Evolutionary conservation across 2,113 vertebrate genomes (phyloP).

Genomic region (Trochalopteron elliotii): DNA sequence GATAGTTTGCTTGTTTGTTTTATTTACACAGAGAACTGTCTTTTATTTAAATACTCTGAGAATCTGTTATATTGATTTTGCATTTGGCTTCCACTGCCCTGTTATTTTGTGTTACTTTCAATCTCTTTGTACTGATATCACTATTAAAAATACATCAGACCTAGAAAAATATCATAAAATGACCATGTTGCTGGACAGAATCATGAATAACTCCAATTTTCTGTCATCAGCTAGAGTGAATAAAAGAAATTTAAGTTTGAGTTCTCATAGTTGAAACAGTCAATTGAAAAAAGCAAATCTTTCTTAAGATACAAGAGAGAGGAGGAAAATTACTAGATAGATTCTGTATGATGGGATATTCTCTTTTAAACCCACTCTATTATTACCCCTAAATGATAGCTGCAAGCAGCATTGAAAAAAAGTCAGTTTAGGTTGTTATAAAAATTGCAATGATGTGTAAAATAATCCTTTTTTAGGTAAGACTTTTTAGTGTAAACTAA

Average conservation of each 20-base stretch:
- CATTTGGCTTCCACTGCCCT: background rate
- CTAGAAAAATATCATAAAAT: conserved; percentile 32
- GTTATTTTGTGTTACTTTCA: conserved; percentile 23
- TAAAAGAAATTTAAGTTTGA: conserved; percentile 21
- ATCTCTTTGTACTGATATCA: conserved; percentile 20
- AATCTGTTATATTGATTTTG: conserved; percentile 24
- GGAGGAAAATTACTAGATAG: conserved; percentile 49
- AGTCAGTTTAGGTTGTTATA: background rate
- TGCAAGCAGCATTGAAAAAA: conserved; percentile 32
- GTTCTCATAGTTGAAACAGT: conserved; percentile 36
- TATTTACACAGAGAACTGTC: background rate
- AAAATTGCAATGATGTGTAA: conserved; percentile 53
- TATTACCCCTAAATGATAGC: conserved; percentile 59
- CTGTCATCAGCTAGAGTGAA: background rate
- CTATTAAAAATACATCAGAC: conserved; percentile 49
- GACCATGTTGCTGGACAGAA: conserved; percentile 19
- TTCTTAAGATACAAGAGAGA: background rate
- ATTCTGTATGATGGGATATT: conserved; percentile 43
- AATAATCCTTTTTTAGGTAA: conserved; percentile 25
- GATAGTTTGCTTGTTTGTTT: background rate
- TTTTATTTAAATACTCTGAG: background rate
- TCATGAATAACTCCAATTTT: conserved; percentile 27
- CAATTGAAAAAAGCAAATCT: conserved; percentile 32
- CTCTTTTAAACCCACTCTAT: conserved; percentile 34
- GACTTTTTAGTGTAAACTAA: conserved; percentile 13